Evolutionary conservation across 2,113 vertebrate genomes (phyloP).

Genomic region (Grallaria varia): DNA sequence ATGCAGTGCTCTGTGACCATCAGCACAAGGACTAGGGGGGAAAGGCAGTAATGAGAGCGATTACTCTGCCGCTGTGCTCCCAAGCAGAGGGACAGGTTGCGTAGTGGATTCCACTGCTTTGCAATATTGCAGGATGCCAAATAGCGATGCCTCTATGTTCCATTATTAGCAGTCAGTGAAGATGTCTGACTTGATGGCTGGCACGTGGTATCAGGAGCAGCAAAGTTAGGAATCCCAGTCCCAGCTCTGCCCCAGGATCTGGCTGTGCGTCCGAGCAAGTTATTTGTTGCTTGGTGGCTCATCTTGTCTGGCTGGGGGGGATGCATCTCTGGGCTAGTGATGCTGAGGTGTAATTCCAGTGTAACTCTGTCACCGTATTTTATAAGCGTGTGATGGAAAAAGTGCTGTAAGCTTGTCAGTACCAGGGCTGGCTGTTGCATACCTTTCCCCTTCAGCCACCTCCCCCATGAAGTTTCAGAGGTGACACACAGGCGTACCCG

Average conservation of each 20-base stretch:
- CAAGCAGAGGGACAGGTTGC: fast-evolving
- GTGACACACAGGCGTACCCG: neutral
- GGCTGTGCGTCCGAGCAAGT: fast-evolving
- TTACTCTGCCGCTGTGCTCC: neutral
- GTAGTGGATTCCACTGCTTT: neutral
- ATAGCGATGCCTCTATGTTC: fast-evolving
- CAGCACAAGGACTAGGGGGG: neutral
- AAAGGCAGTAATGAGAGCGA: neutral
- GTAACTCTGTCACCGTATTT: neutral
- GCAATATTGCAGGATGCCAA: neutral
- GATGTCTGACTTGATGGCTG: neutral
- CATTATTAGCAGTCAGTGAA: neutral
- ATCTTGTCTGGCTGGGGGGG: neutral
- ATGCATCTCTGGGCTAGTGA: neutral
- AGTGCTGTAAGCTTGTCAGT: neutral
- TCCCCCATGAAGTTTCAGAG: neutral
- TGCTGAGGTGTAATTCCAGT: neutral
- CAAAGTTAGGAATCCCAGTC: neutral
- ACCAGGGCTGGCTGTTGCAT: neutral
- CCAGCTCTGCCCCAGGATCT: neutral
- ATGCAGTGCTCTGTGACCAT: neutral
- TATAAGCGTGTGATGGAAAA: neutral
- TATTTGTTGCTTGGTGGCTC: neutral
- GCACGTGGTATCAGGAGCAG: neutral
- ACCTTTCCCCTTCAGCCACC: neutral